Evolutionary conservation across 2,113 vertebrate genomes (phyloP), one percentile per base, ranked within the genome.

Genomic region (Corvus cornix): DNA sequence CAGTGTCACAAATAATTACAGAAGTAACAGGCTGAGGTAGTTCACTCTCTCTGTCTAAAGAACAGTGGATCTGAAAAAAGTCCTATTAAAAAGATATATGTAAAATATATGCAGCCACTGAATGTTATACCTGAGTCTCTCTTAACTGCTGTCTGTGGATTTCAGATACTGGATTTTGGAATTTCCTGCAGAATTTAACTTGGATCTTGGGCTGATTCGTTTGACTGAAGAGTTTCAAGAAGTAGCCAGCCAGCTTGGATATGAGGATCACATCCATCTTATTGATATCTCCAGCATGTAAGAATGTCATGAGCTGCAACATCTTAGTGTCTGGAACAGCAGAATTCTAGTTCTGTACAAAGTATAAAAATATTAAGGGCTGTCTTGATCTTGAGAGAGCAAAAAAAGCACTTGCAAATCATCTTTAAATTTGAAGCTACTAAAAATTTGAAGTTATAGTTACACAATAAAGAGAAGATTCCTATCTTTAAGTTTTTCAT

Each of bases 261-360:
- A 98, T 82, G 98, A 99, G 70, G 98, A 99, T 80, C 99, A 99
- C 93, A 97, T 98, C 95, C 98, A 98, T 72, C 99, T 99, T 91
- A 98, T 99, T 22, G 99, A 99, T 95, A 99, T 99, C 96, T 99
- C 99, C 85, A 99, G 99, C 98, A 99, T 99, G 99, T 99, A 98
- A 99, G 99, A 46, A 73, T 60, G 48, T 81, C 19, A 81, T 16
- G 33, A 77, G 30, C 46, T 88, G 69, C 43, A 62, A 20, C 10
- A 39, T 52, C 24, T 85, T 84, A 69, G 11, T 62, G 26, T 87
- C 51, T 70, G 19, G 39, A 91, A 52, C 3, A 30, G 55, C n/a
- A 66, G 21, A 84, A 66, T 63, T 48, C 13, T 87, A 59, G n/a
- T 64, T 87, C 28, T 68, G 20, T 84, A 31, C 26, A 49, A 80